Conservation (phyloP, 2,113 vertebrate genomes). For the Centropristis striata region DNA sequence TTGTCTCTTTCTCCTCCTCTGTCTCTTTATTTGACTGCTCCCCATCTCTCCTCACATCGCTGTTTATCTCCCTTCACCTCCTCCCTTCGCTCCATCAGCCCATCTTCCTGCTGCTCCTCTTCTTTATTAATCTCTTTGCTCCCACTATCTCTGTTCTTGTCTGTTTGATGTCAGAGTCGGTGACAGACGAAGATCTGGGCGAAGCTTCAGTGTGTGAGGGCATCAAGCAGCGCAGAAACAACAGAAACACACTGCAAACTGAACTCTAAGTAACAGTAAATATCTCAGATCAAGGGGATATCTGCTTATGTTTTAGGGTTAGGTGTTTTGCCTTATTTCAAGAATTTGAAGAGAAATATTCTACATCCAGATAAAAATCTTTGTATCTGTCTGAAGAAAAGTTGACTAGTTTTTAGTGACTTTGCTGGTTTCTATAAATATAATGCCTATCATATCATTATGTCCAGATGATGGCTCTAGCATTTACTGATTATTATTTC, state of each 20-base stretch:
- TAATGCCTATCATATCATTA: no score
- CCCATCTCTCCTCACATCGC: slow-evolving; percentile 20
- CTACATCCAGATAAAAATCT: no score
- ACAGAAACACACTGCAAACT: slow-evolving; percentile 3
- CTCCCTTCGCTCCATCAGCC: slow-evolving; percentile 28
- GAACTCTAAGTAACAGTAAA: no score
- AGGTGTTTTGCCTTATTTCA: no score
- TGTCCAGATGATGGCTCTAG: no score
- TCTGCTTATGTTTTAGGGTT: no score
- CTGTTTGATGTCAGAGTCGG: slow-evolving; percentile 43
- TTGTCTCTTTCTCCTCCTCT: slow-evolving; percentile 31
- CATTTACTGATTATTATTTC: no score
- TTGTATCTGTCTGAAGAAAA: no score
- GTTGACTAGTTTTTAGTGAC: no score
- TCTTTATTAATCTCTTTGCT: slow-evolving; percentile 50
- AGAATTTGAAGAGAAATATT: no score
- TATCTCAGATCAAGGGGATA: no score
- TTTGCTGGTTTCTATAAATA: no score
- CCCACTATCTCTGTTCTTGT: slow-evolving; percentile 22
- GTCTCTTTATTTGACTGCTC: slow-evolving; percentile 23
- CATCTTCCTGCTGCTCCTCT: slow-evolving; percentile 30
- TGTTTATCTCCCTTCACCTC: slow-evolving; percentile 51
- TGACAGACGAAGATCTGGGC: slow-evolving; percentile 24
- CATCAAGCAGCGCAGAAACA: slow-evolving; percentile 6
- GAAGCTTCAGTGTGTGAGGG: slow-evolving; percentile 24